A percentile compares a stretch with the other conserved stretches of the same genome.
Conservation (phyloP, 2,888 invertebrate genomes). For the Urechis unicinctus region DNA sequence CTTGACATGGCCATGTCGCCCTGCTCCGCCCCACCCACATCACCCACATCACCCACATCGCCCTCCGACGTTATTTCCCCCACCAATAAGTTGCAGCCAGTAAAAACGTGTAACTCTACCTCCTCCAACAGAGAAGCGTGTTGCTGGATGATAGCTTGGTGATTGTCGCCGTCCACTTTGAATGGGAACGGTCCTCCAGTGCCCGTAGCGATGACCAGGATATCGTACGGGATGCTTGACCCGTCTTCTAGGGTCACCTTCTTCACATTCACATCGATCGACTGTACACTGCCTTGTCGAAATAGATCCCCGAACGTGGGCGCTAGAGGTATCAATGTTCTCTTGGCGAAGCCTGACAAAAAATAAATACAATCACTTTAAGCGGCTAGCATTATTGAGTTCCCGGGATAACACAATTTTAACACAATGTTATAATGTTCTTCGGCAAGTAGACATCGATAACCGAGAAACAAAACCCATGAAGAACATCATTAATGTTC, state of each 20-base stretch:
- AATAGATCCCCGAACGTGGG: slow-evolving; percentile 15
- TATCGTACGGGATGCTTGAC: slow-evolving; percentile 11
- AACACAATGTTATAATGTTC: too few species aligned
- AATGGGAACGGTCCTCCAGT: slow-evolving; percentile 1
- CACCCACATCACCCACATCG: too few species aligned
- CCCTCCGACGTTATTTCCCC: too few species aligned
- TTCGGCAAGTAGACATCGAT: too few species aligned
- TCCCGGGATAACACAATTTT: background rate
- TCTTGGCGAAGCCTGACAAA: slow-evolving; percentile 7
- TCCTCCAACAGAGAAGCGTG: too few species aligned
- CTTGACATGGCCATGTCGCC: too few species aligned
- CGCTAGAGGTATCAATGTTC: slow-evolving; percentile 10
- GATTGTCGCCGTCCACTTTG: background rate
- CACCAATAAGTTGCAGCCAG: too few species aligned
- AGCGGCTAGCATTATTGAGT: background rate
- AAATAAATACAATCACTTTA: background rate
- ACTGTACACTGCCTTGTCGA: slow-evolving; percentile 10
- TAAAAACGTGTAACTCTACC: too few species aligned
- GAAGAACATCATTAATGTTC: too few species aligned
- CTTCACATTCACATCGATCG: slow-evolving; percentile 6
- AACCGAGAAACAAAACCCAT: too few species aligned
- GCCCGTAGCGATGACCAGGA: slow-evolving; percentile 18
- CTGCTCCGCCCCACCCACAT: too few species aligned
- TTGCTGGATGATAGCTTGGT: too few species aligned
- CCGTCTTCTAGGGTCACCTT: slow-evolving; percentile 11